These are phyloP conservation scores for Syrista parreyssii DNA, from an alignment of 2,888 invertebrate species.

Conservation along the genomic window DNA sequence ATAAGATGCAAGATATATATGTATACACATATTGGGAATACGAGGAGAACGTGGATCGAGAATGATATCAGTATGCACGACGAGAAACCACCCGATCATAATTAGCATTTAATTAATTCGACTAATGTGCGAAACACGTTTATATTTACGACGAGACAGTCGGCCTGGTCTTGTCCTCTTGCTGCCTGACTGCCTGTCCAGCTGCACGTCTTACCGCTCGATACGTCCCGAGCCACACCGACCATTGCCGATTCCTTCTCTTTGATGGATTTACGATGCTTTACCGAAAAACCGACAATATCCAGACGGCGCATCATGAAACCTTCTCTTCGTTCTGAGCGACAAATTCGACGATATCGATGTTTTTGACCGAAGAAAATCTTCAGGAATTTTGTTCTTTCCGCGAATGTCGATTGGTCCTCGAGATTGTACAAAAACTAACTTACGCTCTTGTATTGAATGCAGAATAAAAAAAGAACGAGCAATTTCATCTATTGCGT, in stretches of 20 bases:
- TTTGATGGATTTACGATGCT: conserved; percentile 35
- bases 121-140: conserved; percentile 58
- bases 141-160: conserved; percentile 44
- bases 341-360: background rate
- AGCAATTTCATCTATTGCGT: too few relatives aligned
- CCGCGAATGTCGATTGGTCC: too few relatives aligned
- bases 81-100: conserved; percentile 47
- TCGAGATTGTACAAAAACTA: too few relatives aligned
- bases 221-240: conserved; percentile 17
- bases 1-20: conserved; percentile 41
- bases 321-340: background rate
- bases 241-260: conserved; percentile 21
- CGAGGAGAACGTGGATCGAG: background rate
- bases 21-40: background rate
- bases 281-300: conserved; percentile 11
- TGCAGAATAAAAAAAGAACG: too few relatives aligned
- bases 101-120: conserved; percentile 62
- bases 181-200: conserved; percentile 5
- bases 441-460: too few relatives aligned
- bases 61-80: conserved; percentile 47
- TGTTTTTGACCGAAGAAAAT: background rate
- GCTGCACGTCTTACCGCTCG: conserved; percentile 6
- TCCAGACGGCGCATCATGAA: background rate
- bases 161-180: conserved; percentile 12
- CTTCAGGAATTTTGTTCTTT: too few relatives aligned